A percentile compares a stretch with the other conserved stretches of the same genome.
These are phyloP conservation scores for Cygnus atratus DNA, from an alignment of 2,113 vertebrate genomes.

Conservation along the genomic window DNA sequence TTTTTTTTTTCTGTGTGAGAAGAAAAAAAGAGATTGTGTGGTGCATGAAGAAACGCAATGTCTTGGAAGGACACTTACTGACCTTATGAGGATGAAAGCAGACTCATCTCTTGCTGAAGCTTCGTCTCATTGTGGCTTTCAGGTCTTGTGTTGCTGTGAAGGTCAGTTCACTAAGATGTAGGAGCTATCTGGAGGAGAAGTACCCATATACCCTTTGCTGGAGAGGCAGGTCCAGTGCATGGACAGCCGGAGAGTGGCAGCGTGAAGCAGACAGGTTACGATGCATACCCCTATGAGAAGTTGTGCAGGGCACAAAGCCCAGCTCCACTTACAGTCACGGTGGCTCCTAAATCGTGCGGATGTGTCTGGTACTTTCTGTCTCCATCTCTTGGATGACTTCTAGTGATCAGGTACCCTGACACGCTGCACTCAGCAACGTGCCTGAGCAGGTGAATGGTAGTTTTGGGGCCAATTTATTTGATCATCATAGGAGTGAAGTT, in stretches of 20 bases:
- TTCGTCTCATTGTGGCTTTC: neutral
- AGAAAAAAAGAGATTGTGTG: neutral
- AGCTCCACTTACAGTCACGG: neutral
- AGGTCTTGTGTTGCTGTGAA: neutral
- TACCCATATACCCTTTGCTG: neutral
- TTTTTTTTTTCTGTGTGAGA: neutral
- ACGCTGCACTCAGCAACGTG: neutral
- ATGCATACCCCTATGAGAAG: neutral
- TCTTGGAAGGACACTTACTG: neutral
- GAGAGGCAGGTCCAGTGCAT: neutral
- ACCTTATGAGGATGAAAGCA: neutral
- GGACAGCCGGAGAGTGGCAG: neutral
- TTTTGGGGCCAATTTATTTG: neutral
- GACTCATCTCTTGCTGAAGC: neutral
- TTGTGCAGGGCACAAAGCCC: accelerated
- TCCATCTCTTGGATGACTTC: neutral
- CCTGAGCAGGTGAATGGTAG: neutral
- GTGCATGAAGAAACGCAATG: neutral
- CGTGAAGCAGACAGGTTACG: neutral
- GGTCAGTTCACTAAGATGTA: neutral
- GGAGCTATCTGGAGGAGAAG: neutral
- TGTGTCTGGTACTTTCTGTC: neutral
- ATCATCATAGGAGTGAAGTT: neutral
- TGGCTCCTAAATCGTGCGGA: neutral
- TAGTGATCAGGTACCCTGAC: neutral